Conservation (phyloP, 2,888 invertebrate genomes). For the Pandemis cinnamomeana region DNA sequence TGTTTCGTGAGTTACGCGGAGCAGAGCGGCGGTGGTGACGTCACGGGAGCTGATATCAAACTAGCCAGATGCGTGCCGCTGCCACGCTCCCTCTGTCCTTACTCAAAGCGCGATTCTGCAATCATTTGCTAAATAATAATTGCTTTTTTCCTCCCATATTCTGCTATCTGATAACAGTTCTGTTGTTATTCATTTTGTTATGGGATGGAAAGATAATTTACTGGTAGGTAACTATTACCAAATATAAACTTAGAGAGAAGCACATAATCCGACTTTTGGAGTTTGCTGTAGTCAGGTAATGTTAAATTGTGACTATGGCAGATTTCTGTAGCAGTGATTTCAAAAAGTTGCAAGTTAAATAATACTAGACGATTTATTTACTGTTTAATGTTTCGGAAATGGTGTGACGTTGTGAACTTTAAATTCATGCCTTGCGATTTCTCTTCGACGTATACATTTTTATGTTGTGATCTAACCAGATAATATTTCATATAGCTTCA, state of each 20-base stretch:
- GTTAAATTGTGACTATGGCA: not conserved
- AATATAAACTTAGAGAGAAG: too few relatives aligned
- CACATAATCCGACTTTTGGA: too few relatives aligned
- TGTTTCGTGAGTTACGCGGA: constrained; percentile 60
- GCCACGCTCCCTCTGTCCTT: constrained; percentile 77
- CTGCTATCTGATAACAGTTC: not conserved
- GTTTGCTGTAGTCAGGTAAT: too few relatives aligned
- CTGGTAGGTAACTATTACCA: not conserved
- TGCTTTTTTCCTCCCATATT: not conserved
- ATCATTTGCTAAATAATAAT: constrained; percentile 52
- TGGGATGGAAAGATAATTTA: not conserved
- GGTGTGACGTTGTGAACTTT: too few relatives aligned
- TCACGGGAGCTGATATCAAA: constrained; percentile 80
- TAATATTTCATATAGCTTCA: too few relatives aligned
- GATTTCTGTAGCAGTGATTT: not conserved
- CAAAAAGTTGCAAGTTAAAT: too few relatives aligned
- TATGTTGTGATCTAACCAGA: too few relatives aligned
- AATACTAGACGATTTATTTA: too few relatives aligned
- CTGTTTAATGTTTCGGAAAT: too few relatives aligned
- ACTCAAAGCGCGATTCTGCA: constrained; percentile 73
- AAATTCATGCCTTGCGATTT: too few relatives aligned
- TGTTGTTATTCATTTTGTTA: not conserved
- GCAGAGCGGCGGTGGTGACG: constrained; percentile 71
- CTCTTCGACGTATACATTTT: too few relatives aligned
- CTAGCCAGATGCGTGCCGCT: constrained; percentile 81